A percentile compares a stretch with the other conserved stretches of the same genome.
Evolutionary conservation across 1,140 invertebrate genomes (phyloP).

Genomic region (Metopolophium dirhodum): DNA sequence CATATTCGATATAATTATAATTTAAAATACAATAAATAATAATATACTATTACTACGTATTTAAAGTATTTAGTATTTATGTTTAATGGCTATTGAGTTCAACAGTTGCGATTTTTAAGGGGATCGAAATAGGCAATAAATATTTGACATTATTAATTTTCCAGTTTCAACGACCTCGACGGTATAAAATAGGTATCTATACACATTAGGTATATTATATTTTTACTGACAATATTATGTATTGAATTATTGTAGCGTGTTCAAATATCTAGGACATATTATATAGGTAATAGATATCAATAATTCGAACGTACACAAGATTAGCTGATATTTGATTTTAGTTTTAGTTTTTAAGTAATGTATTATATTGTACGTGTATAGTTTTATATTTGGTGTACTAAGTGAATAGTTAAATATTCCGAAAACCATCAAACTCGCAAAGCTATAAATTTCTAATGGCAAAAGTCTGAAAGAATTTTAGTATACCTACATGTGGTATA

Average conservation of each 20-base stretch:
- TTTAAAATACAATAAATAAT: too few species aligned
- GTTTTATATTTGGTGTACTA: not conserved
- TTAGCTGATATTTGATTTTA: not conserved
- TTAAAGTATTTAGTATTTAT: too few species aligned
- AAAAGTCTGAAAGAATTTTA: not conserved
- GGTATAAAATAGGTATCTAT: too few species aligned
- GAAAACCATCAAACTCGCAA: not conserved
- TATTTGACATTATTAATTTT: too few species aligned
- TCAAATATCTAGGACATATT: not conserved
- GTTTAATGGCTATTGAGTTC: too few species aligned
- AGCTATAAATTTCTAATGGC: conserved; percentile 19
- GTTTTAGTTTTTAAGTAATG: not conserved
- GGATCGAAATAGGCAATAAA: too few species aligned
- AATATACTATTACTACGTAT: too few species aligned
- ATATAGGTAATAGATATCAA: not conserved
- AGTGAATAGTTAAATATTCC: not conserved
- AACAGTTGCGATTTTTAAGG: too few species aligned
- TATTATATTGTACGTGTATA: not conserved
- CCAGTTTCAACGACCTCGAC: too few species aligned
- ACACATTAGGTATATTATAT: too few species aligned
- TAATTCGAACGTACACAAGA: not conserved
- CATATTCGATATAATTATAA: too few species aligned
- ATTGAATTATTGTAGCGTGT: not conserved
- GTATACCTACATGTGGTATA: not conserved
- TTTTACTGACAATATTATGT: not conserved